Base-by-base conservation (phyloP, 2,888 invertebrate genomes). In the Oscheius sp. region DNA sequence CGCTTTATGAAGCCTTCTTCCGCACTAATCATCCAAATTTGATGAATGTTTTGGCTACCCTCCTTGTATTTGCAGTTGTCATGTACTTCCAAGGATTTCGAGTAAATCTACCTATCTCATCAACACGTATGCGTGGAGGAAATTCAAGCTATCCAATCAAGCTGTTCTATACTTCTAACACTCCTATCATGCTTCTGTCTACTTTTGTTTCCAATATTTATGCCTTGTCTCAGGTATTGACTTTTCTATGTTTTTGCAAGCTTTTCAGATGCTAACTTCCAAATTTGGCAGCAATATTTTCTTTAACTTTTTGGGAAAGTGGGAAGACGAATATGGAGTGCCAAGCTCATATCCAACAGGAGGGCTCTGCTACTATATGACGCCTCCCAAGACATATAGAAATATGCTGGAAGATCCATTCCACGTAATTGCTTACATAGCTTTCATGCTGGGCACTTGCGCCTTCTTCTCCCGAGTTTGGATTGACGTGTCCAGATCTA, bases 31-130 rank as follows among this genome's bases (percentile, higher is more conserved):
- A 99, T 87, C 98, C 98, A 82, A 98, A 99, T 89, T 90, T 99
- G 85, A 97, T 97, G 96, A 99, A 98, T 89, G 90, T 98, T 72
- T 90, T 98, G 86, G 96, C 98, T 53, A 98, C 98, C 12, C 92
- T 99, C 65, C 91, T 98, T 83, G 97, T 98, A 65, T 99, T 98
- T 89, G 98, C 96, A 71, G 93, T 99, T 81, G 98, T 98, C 73
- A 99, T 98, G 90, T 98, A 98, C 91, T 99, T 98, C 93, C 96
- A 84, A 93, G 98, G 98, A 87, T 98, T 98, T 93, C 91, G 98
- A 75, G 98, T 99, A 72, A 98, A 98, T 89, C 91, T 99, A 72
- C 98, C 98, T 15, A 98, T 99, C 89, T 98, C 98, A 89, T 96
- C 96, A 3, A 96, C 97, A 1, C 92, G 96, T 79, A 97, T 97